Evolutionary conservation across 2,797 vertebrate species (phyloP), one percentile per base, ranked within the genome.

Genomic region (Perodicticus potto): DNA sequence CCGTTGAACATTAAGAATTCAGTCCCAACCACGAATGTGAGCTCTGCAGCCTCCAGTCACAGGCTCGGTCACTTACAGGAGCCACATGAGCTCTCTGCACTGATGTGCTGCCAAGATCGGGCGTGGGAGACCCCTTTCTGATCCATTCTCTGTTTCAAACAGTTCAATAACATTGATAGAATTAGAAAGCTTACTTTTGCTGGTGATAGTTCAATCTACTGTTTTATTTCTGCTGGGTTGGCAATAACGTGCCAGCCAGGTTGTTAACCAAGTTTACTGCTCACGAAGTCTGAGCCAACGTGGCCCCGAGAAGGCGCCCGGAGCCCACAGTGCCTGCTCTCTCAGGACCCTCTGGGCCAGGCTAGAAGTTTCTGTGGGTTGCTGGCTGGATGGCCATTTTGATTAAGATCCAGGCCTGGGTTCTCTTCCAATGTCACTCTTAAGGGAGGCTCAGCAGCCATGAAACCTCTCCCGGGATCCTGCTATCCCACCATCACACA

Each of bases 181-280:
- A 92, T 84, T 86, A 92, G 85, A 94, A 93, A 83, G 83, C 74
- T 92, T 82, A 84, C 93, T 97, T 97, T 95, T 85, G 92, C 40
- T 93, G 70, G 87, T 94, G 73, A 84, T 76, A 45, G 81, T 63
- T 91, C 81, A 85, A 43, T 65, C 83, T 32, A 72, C 53, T 82
- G 69, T 80, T 97, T 96, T 95, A 96, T 94, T 95, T 97, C 85
- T 96, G 90, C 94, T 53, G 43, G 81, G 82, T 93, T 95, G 96
- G 82, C 88, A 88, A 91, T 63, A 85, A 86, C 76, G 49, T 57
- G 27, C 91, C 89, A 86, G 65, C 89, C 49, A 69, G 81, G 67
- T 82, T 96, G 96, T 97, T 97, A 97, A 95, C 94, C 80, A 86
- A n/a, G 55, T 95, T 96, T 89, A 86, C 96, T 92, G 72, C 86